Conservation (phyloP, 1,140 invertebrate species). For the Drosophila miranda region DNA sequence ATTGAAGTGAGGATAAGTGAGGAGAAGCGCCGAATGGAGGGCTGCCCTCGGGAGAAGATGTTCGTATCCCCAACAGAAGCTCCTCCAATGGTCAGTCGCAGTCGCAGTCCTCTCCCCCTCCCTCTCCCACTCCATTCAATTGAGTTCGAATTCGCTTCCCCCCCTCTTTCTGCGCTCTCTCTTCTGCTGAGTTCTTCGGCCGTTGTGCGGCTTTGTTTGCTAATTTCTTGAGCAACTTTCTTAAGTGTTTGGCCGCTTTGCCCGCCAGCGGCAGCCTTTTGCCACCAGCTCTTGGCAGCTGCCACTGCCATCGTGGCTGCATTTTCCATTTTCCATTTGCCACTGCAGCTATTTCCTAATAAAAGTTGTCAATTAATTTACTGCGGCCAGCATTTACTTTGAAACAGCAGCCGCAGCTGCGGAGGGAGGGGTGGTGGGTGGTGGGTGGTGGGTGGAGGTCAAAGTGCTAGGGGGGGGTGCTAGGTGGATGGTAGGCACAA, state of each 20-base stretch:
- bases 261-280: slow-evolving; percentile 23
- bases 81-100: slow-evolving; percentile 25
- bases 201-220: slow-evolving; percentile 55
- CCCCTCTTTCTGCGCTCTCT: slow-evolving; percentile 17
- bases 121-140: slow-evolving; percentile 31
- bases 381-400: slow-evolving; percentile 39
- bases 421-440: neutral
- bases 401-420: neutral
- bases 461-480: too few relatives aligned
- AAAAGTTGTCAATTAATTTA: slow-evolving; percentile 66
- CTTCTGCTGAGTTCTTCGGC: slow-evolving; percentile 15
- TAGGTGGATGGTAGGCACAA: slow-evolving; percentile 17
- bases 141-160: slow-evolving; percentile 40
- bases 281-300: slow-evolving; percentile 27
- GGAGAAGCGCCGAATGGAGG: slow-evolving; percentile 9
- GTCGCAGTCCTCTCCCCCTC: too few relatives aligned
- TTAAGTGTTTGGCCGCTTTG: slow-evolving; percentile 20
- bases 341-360: slow-evolving; percentile 61
- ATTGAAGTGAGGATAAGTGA: too few relatives aligned
- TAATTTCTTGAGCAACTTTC: slow-evolving; percentile 57
- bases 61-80: neutral
- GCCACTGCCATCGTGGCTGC: slow-evolving; percentile 1
- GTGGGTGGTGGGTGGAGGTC: too few relatives aligned
- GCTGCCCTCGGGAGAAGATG: slow-evolving; percentile 30
- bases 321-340: slow-evolving; percentile 24